Conservation (phyloP, 2,888 invertebrate species). For the Lasius fuliginosus region DNA sequence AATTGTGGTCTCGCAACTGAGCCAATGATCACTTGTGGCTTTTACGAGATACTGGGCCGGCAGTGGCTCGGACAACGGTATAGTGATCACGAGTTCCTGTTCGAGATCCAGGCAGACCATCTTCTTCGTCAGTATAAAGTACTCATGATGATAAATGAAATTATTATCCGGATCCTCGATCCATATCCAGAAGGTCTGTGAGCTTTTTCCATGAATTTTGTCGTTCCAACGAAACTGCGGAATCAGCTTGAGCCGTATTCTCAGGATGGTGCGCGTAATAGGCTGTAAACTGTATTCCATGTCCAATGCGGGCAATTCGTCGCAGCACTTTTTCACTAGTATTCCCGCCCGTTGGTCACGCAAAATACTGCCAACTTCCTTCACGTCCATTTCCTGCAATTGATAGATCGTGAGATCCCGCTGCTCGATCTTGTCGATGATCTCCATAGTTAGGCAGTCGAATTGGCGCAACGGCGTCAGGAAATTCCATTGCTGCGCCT, state of each 20-base stretch:
- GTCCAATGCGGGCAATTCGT: conserved; percentile 94
- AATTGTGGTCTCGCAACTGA: conserved; percentile 88
- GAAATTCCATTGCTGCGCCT: conserved; percentile 96
- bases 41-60: conserved; percentile 97
- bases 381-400: conserved; percentile 94
- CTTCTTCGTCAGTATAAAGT: conserved; percentile 93
- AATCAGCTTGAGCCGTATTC: conserved; percentile 93
- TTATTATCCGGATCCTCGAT: conserved; percentile 98
- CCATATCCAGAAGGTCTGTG: conserved; percentile 99
- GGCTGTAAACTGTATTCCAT: conserved; percentile 96
- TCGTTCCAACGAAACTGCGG: conserved; percentile 95
- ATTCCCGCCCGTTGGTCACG: conserved; percentile 92
- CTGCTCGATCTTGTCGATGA: conserved; percentile 94
- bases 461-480: conserved; percentile 96
- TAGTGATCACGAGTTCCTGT: conserved; percentile 97
- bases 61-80: conserved; percentile 96
- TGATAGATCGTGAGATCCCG: conserved; percentile 92
- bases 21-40: conserved; percentile 95
- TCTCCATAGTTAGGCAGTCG: conserved; percentile 91
- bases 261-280: conserved; percentile 96
- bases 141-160: conserved; percentile 98
- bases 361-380: conserved; percentile 93
- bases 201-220: conserved; percentile 94
- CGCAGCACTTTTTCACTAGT: conserved; percentile 93
- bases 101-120: conserved; percentile 89